phyloP scores from a whole-genome alignment of 92 coral and sea anemone genomes.

The Epizoanthus illoricatus region DNA sequence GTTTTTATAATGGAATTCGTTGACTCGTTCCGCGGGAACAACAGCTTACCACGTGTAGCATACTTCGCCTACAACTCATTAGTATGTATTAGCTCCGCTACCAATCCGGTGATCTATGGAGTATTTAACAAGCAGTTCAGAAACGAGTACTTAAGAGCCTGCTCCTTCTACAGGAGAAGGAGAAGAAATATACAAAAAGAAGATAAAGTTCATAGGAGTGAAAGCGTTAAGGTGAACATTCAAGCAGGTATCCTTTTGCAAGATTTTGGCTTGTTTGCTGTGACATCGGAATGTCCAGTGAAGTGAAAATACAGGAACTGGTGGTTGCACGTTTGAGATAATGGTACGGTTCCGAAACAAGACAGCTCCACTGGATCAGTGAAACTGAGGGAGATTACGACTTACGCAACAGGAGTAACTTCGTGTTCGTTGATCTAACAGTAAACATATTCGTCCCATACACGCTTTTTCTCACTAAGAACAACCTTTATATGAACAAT shows the following conservation, averaged over 20 bases:
- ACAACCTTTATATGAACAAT: too few species aligned
- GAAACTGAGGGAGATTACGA: too few species aligned
- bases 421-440: too few species aligned
- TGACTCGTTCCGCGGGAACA: conserved; percentile 21
- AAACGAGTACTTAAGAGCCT: conserved; percentile 7
- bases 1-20: conserved; percentile 23
- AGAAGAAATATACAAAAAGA: neutral
- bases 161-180: neutral
- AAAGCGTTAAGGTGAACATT: neutral
- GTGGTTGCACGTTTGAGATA: too few species aligned
- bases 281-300: neutral
- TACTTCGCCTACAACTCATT: conserved; percentile 1
- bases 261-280: neutral
- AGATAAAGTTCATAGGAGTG: neutral
- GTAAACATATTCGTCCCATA: too few species aligned
- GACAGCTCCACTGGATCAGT: too few species aligned
- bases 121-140: conserved; percentile 22
- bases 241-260: neutral
- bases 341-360: too few species aligned
- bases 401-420: too few species aligned
- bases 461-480: too few species aligned
- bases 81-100: conserved; percentile 19
- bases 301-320: too few species aligned
- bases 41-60: conserved; percentile 20
- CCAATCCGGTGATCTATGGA: conserved; percentile 20